Evolutionary conservation across 2,797 vertebrate genomes (phyloP).

Genomic region (Dallia pectoralis): DNA sequence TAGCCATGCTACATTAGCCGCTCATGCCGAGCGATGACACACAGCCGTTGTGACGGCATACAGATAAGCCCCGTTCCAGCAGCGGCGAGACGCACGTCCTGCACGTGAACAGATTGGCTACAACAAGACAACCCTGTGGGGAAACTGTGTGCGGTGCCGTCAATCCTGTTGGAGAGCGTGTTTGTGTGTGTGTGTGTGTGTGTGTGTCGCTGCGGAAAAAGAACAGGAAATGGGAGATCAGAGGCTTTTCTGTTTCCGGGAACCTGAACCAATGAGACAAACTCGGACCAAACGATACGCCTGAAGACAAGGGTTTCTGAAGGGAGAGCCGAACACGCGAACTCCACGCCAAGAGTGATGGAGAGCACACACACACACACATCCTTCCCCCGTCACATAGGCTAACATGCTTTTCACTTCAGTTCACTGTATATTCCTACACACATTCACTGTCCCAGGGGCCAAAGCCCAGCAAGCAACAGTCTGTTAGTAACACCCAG

Average conservation of each 20-base stretch:
- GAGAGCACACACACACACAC: slow-evolving; percentile 12
- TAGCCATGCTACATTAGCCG: slow-evolving; percentile 45
- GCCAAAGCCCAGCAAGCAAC: neutral
- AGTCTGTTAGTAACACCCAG: slow-evolving; percentile 7
- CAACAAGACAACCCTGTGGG: neutral
- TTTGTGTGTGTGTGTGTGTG: neutral
- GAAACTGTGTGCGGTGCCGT: neutral
- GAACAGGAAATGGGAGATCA: neutral
- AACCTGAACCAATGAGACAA: slow-evolving; percentile 25
- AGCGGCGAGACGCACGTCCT: neutral
- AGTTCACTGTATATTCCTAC: slow-evolving; percentile 1
- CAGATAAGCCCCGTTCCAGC: neutral
- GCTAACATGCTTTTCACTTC: neutral
- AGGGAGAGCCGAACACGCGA: slow-evolving; percentile 7
- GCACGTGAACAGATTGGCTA: neutral
- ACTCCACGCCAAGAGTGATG: slow-evolving; percentile 10
- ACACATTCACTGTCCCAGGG: slow-evolving; percentile 5
- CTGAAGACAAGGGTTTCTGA: slow-evolving; percentile 19
- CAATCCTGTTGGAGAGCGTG: neutral
- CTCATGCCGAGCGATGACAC: slow-evolving; percentile 33
- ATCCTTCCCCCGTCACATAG: neutral
- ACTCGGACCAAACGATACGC: slow-evolving; percentile 48
- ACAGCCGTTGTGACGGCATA: slow-evolving; percentile 17
- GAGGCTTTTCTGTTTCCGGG: neutral
- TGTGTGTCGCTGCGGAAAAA: neutral